Evolutionary conservation across 2,888 invertebrate species (phyloP).

Genomic region (Tenthredo mesomela): DNA sequence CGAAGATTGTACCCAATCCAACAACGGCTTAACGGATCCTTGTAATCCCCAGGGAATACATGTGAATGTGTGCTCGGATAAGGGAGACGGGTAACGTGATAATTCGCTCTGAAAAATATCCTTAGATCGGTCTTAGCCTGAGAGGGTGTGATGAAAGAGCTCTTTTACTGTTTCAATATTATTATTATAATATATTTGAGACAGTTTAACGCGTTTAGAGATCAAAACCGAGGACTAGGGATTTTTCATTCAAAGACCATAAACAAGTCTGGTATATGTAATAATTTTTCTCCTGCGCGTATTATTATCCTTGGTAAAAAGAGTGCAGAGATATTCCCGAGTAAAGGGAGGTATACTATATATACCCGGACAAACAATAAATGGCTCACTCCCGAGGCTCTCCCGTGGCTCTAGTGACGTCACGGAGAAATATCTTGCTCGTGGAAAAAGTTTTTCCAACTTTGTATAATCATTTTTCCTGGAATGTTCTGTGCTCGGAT

Average conservation of each 20-base stretch:
- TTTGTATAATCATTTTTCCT: conserved; percentile 73
- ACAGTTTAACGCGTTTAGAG: not conserved
- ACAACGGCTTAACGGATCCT: conserved; percentile 73
- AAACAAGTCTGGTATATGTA: not conserved
- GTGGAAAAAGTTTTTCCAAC: conserved; percentile 69
- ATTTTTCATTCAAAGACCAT: not conserved
- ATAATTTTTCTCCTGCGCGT: conserved; percentile 22
- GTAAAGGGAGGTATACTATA: not conserved
- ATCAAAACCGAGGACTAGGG: not conserved
- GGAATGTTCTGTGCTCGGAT: conserved; percentile 67
- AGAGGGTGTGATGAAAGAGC: conserved; percentile 1
- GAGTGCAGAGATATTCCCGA: not conserved
- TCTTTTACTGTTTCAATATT: not conserved
- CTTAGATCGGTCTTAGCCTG: conserved; percentile 64
- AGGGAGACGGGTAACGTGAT: conserved; percentile 59
- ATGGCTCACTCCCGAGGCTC: conserved; percentile 56
- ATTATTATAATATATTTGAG: not conserved
- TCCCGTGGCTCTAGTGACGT: conserved; percentile 59
- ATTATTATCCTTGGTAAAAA: not conserved
- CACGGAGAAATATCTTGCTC: conserved; percentile 59
- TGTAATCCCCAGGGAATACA: conserved; percentile 73
- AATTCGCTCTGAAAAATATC: conserved; percentile 70
- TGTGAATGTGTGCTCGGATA: conserved; percentile 63
- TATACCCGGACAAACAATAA: conserved; percentile 59
- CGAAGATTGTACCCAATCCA: conserved; percentile 63